Conservation (phyloP, 2,113 vertebrate genomes). For the Octodon degus region DNA sequence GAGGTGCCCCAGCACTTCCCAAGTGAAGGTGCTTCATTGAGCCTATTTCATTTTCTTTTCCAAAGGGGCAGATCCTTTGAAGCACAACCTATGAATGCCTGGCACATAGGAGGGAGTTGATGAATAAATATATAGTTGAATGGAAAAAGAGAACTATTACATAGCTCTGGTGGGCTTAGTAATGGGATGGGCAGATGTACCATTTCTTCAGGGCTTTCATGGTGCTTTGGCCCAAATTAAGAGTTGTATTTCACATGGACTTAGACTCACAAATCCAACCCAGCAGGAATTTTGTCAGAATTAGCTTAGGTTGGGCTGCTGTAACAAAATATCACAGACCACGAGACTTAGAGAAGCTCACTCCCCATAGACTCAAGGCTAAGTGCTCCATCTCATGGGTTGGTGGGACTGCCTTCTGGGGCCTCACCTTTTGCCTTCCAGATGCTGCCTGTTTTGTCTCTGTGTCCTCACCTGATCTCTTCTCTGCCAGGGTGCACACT, state of each 20-base stretch:
- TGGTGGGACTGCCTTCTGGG: neutral
- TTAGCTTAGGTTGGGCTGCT: neutral
- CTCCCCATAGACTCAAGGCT: neutral
- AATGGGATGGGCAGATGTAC: no score
- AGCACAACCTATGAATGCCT: neutral
- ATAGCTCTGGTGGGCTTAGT: neutral
- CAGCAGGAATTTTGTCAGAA: neutral
- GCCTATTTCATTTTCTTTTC: neutral
- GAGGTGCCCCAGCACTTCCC: neutral
- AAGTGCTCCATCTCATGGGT: neutral
- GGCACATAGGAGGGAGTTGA: neutral
- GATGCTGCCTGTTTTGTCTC: neutral
- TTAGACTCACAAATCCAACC: conserved; percentile 4
- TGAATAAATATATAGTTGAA: neutral
- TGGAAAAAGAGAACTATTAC: neutral
- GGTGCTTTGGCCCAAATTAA: conserved; percentile 35
- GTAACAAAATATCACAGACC: neutral
- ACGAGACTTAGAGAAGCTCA: neutral
- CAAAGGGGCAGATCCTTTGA: neutral
- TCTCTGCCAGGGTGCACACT: neutral
- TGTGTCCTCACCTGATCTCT: neutral
- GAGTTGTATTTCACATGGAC: neutral
- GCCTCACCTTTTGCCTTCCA: neutral
- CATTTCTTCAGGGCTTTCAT: conserved; percentile 10
- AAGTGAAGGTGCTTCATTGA: neutral